Percentiles rank a stretch among this genome's conserved stretches.
phyloP scores from a whole-genome alignment of 30 jellyfish, hydroid and myxozoan genomes.

The Hydractinia echinata region DNA sequence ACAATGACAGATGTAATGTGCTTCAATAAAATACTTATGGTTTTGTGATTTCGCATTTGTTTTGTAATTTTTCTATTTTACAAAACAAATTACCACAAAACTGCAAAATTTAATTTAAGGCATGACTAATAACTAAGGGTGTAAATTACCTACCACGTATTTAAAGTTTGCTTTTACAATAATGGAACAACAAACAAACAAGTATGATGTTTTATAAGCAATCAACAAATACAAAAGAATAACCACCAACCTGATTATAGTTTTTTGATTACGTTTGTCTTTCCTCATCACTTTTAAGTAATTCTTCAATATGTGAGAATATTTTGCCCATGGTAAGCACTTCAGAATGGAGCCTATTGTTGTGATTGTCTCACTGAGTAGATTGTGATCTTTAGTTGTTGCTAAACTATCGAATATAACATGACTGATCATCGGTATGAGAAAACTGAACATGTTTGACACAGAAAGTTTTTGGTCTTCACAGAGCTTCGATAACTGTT shows the following conservation, averaged over 20 bases:
- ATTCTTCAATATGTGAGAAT: slow-evolving; percentile 58
- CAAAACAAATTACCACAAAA: too few species aligned
- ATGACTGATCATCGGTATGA: slow-evolving; percentile 82
- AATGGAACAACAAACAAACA: too few species aligned
- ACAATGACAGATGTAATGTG: too few species aligned
- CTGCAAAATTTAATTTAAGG: too few species aligned
- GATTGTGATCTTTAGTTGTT: slow-evolving; percentile 75
- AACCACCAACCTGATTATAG: slow-evolving; percentile 61
- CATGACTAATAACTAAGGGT: too few species aligned
- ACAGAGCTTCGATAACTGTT: slow-evolving; percentile 44
- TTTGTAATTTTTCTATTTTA: too few species aligned
- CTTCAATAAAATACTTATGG: too few species aligned
- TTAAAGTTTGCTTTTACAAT: too few species aligned
- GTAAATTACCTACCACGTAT: too few species aligned
- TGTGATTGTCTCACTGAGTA: slow-evolving; percentile 66
- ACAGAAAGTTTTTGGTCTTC: slow-evolving; percentile 49
- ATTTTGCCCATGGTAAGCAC: slow-evolving; percentile 76
- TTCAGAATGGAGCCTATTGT: slow-evolving; percentile 59
- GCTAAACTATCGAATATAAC: slow-evolving; percentile 48
- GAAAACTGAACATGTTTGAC: slow-evolving; percentile 38
- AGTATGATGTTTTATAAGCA: too few species aligned
- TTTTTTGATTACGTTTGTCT: slow-evolving; percentile 52
- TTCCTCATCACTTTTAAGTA: slow-evolving; percentile 58
- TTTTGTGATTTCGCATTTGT: too few species aligned
- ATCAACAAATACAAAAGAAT: too few species aligned